Base-by-base conservation (phyloP, 2,797 vertebrate genomes). In the Sebastes ruberrimus region DNA sequence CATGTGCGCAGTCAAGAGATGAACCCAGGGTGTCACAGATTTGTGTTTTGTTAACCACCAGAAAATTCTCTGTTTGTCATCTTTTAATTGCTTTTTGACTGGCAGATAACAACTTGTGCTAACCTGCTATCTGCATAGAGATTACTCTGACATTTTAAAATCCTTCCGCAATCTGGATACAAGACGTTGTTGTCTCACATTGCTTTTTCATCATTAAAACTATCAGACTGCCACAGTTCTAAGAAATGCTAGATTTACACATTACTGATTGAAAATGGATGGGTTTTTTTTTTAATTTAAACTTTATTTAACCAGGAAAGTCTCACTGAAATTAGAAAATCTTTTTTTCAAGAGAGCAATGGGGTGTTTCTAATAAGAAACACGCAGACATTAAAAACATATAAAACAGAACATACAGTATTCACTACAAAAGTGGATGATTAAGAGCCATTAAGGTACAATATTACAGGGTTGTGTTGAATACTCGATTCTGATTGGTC, bases 41-140 rank as follows among this genome's bases (percentile, higher is more conserved):
- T 22, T 32, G 18, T 27, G 14, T 63, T 75, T 32, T 70, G 20
- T 27, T 18, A 23, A 33, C 52, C n/a, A 70, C 7, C 2, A 52
- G 38, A 52, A 20, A 27, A 72, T 56, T 64, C 7, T 38, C 18
- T 23, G 49, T 64, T 68, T 66, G 60, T 46, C 23, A 42, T 62
- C 62, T 76, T 64, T 10, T 4, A 62, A 67, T 18, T 33, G 64
- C 20, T 62, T 30, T 79, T 73, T 66, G 42, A 82, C 30, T 74
- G 56, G 52, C 67, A 72, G 23, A 79, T 42, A 65, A 35, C 10
- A 73, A 76, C 38, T 28, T 38, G 64, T 30, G 69, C 61, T 52
- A 46, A 28, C 20, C 28, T 65, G 4, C 20, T 38, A 76, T 81
- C 81, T 78, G 66, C 70, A 80, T 65, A 63, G 55, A 82, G 66